A percentile compares a stretch with the other conserved stretches of the same genome.
Conservation (phyloP, 23 tunicate genomes). For the Corella eumyota region DNA sequence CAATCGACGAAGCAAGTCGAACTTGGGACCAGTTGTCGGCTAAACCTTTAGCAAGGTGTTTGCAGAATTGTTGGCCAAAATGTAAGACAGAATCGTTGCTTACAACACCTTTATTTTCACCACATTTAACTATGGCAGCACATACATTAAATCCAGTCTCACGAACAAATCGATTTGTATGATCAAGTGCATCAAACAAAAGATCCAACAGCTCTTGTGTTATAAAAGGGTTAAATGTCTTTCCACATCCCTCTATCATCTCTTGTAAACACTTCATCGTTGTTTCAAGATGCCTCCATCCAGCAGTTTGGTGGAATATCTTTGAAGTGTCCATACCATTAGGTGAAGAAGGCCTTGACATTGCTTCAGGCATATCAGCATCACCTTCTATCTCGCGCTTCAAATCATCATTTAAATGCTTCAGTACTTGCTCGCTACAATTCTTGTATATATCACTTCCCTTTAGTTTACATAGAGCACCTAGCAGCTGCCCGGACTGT, state of each 20-base stretch:
- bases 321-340: conserved; percentile 13
- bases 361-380: neutral
- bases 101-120: conserved; percentile 15
- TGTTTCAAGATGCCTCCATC: conserved; percentile 96
- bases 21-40: conserved; percentile 98
- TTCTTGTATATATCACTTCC: conserved; percentile 15
- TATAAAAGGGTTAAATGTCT: conserved; percentile 38
- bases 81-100: conserved; percentile 20
- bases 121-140: conserved; percentile 50
- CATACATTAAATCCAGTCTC: conserved; percentile 87
- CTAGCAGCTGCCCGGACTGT: conserved; percentile 52
- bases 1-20: conserved; percentile 81
- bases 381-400: conserved; percentile 32
- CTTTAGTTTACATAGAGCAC: conserved; percentile 37
- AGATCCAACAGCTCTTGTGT: conserved; percentile 68
- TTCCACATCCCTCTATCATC: conserved; percentile 82
- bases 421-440: conserved; percentile 5
- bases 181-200: conserved; percentile 42
- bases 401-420: conserved; percentile 20
- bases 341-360: conserved; percentile 4
- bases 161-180: conserved; percentile 85
- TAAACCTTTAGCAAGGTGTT: conserved; percentile 52
- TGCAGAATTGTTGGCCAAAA: conserved; percentile 47
- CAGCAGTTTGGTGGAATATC: conserved; percentile 87
- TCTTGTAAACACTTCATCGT: conserved; percentile 77